phyloP scores from a whole-genome alignment of 2,888 invertebrate genomes.

The Miltochrista miniata region DNA sequence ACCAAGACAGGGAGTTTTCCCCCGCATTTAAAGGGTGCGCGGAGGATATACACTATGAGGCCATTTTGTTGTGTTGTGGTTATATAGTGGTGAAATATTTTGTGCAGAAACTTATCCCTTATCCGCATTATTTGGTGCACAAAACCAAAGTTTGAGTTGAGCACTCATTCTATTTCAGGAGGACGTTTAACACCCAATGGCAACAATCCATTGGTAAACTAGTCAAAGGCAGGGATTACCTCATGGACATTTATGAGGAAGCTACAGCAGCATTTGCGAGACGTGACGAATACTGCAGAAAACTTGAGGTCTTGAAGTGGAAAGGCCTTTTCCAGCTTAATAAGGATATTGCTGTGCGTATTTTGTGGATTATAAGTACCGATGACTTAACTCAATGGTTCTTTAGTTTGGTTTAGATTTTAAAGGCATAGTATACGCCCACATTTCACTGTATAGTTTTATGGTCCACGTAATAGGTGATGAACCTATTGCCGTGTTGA shows the following conservation, averaged over 20 bases:
- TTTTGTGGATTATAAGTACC: not conserved
- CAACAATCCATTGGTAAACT: constrained; percentile 90
- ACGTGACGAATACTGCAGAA: constrained; percentile 90
- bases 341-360: constrained; percentile 74
- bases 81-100: no score
- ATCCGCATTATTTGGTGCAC: not conserved
- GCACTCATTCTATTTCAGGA: constrained; percentile 65
- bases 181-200: constrained; percentile 92
- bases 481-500: no score
- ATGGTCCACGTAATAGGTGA: no score
- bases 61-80: no score
- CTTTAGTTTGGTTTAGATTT: no score
- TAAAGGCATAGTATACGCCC: no score
- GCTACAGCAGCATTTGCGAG: constrained; percentile 93
- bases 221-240: constrained; percentile 90
- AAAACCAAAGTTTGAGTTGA: not conserved
- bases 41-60: no score
- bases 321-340: constrained; percentile 88
- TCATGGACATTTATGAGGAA: constrained; percentile 93
- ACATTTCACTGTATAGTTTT: no score
- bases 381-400: no score
- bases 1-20: no score
- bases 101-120: no score
- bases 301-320: constrained; percentile 91
- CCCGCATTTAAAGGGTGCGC: no score